These are phyloP conservation scores for Ariopsis seemanni DNA, from an alignment of 2,113 vertebrate species.

Conservation along the genomic window DNA sequence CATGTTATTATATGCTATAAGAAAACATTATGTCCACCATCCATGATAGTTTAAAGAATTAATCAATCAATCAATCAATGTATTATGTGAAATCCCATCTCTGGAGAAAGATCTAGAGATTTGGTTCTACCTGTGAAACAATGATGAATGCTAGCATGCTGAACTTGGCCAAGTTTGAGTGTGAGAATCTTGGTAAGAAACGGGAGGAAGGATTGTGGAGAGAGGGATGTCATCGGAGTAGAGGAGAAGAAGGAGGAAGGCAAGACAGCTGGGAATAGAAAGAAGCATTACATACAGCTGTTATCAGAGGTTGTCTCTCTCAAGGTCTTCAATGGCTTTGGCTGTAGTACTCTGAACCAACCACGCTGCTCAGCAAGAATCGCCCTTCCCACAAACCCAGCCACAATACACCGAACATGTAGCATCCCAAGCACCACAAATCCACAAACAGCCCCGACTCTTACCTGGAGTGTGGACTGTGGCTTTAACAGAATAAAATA, in stretches of 20 bases:
- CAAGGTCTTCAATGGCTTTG: slow-evolving; percentile 53
- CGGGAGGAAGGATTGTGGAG: slow-evolving; percentile 19
- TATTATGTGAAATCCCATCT: neutral
- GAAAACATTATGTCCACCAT: neutral
- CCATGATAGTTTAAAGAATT: neutral
- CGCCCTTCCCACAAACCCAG: slow-evolving; percentile 16
- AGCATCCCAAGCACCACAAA: neutral
- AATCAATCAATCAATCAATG: neutral
- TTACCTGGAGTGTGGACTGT: slow-evolving; percentile 16
- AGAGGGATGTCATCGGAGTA: slow-evolving; percentile 10
- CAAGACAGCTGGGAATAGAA: slow-evolving; percentile 42
- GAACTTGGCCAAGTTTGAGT: neutral
- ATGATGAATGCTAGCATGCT: neutral
- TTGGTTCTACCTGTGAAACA: neutral
- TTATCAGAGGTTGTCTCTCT: slow-evolving; percentile 50
- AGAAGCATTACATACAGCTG: slow-evolving; percentile 39
- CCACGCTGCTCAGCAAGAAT: slow-evolving; percentile 21
- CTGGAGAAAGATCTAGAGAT: neutral
- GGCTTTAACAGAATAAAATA: neutral
- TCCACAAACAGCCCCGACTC: neutral
- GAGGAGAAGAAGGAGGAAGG: slow-evolving; percentile 38
- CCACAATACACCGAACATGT: neutral
- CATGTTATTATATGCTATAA: neutral
- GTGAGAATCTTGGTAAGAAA: slow-evolving; percentile 2
- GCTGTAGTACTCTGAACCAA: slow-evolving; percentile 40